Conservation (phyloP, 2,797 vertebrate species). For the Nyctalus aviator region DNA sequence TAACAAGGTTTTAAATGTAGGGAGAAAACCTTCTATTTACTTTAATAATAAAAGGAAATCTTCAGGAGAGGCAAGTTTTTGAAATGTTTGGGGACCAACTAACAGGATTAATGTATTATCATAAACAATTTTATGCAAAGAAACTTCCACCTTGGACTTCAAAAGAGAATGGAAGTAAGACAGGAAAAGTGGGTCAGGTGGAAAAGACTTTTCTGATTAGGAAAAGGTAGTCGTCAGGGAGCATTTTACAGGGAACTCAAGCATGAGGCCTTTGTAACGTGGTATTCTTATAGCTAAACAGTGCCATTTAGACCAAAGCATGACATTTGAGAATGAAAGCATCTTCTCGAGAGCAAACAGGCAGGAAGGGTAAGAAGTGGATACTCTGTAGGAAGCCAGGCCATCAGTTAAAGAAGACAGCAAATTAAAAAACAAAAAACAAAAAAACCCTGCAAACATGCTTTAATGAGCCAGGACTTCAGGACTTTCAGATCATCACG, state of each 20-base stretch:
- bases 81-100: conserved; percentile 50
- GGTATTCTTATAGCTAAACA: neutral
- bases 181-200: conserved; percentile 67
- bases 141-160: conserved; percentile 66
- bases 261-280: neutral
- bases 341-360: neutral
- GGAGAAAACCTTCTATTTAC: conserved; percentile 28
- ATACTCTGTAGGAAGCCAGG: neutral
- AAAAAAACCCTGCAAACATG: neutral
- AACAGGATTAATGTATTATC: conserved; percentile 72
- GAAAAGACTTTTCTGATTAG: conserved; percentile 55
- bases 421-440: neutral
- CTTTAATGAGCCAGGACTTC: neutral
- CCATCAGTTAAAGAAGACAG: neutral
- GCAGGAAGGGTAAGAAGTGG: neutral
- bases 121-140: conserved; percentile 73
- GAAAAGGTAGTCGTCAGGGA: neutral
- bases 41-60: conserved; percentile 63
- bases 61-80: conserved; percentile 53
- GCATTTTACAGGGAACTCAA: neutral
- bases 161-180: conserved; percentile 68
- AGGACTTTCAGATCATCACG: neutral
- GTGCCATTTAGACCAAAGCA: neutral
- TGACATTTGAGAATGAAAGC: neutral
- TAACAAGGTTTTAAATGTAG: conserved; percentile 48